Base-by-base conservation (phyloP, 2,888 invertebrate species). In the Eupithecia subumbrata region DNA sequence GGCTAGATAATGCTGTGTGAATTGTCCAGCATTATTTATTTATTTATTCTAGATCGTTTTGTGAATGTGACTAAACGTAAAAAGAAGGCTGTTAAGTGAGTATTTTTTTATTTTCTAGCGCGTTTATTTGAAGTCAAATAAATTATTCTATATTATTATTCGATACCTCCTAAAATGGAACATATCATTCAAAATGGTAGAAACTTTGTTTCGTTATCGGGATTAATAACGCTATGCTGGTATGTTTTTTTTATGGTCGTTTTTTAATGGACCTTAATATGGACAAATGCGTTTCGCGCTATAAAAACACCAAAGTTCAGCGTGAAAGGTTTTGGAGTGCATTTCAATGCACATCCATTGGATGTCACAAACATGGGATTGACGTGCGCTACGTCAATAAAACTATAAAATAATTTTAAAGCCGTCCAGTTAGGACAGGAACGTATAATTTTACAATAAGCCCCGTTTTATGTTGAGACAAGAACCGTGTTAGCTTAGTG, bases 361-460 rank as follows among this genome's bases (percentile, higher is more conserved):
- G 8, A 45, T 45, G 45, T 40, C 25, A 67, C 40, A 40, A 66
- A 34, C 18, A 66, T 18, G 74, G 80, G 74, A 81, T 70, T 77
- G 78, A 75, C 72, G 74, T 78, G 78, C 30, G 70, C 80, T 77
- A 70, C 86, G 89, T 89, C 90, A 88, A 84, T 84, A 82, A 80
- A 86, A 89, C 88, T 86, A 84, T 92, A 90, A 92, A 91, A 88
- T 86, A 80, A 84, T 74, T 91, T 91, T 88, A 92, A 82, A 83
- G 80, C 82, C 85, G 86, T 86, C 88, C 83, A 85, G 85, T 82
- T 81, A 81, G 84, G 78, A 84, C 85, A 82, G 82, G 75, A 85
- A 87, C 84, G 91, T 88, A 91, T 92, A 91, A 91, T 92, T 87
- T 83, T 71, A 80, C 83, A 89, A 87, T 92, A 89, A 92, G 91